Base-by-base conservation (phyloP, 2,113 vertebrate species). In the Gracilinanus agilis region DNA sequence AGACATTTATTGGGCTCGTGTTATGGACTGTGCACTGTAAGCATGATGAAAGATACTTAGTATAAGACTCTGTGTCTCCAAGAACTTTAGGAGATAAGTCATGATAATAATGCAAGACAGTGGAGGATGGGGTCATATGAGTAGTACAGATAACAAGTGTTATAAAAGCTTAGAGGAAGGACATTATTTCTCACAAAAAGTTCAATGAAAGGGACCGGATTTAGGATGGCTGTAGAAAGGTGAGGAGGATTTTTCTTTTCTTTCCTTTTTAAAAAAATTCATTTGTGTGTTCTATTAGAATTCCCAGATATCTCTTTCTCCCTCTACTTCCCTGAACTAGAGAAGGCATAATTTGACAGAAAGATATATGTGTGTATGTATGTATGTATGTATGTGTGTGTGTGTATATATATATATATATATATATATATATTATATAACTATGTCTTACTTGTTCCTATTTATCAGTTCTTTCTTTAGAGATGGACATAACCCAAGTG, bases 1-100 rank as follows among this genome's bases (percentile, higher is more conserved):
- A 90, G 54, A 90, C 94, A 67, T 88, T 91, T 49, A 24, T 92
- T 10, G n/a, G 92, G 83, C 9, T 83, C 27, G 93, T 95, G 12
- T 21, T 24, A 94, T 90, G 88, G 94, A 56, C 56, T 29, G 91
- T 90, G 34, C 90, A 53, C 49, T 92, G 27, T 95, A 34, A 91
- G 89, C 92, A 49, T 29, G 92, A 0, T 19, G 4, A 12, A 7
- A 58, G 7, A 34, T 58, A 2, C n/a, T 54, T 54, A 56, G 1
- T 56, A 24, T 91, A 95, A n/a, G 34, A n/a, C 61, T 75, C 34
- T n/a, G 12, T n/a, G 29, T 75, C 67, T 75, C 13, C 67, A 75
- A 75, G 40, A n/a, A 19, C 34, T 40, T 21, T 1, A 75, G 34
- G 16, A 75, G 34, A 0, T n/a, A 67, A 67, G 34, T 40, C 16